These are phyloP conservation scores for Oryzias curvinotus DNA, from an alignment of 2,113 vertebrate genomes.

Conservation along the genomic window DNA sequence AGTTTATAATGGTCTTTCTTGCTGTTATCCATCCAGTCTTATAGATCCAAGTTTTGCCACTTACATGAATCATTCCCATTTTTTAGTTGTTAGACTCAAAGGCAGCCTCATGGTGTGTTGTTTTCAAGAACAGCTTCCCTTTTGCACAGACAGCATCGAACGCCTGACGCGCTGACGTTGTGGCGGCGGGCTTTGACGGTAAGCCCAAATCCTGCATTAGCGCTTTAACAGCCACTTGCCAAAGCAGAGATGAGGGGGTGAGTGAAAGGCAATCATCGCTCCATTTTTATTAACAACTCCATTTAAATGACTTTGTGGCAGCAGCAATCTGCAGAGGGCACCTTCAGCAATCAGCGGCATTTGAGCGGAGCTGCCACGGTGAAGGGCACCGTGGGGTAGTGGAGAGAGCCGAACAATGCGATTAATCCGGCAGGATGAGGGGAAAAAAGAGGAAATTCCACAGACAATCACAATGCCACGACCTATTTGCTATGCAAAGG, in stretches of 20 bases:
- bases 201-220: constrained; percentile 35
- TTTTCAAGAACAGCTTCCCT: not conserved
- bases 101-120: no score
- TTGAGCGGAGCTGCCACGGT: constrained; percentile 57
- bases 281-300: constrained; percentile 70
- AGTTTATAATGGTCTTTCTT: no score
- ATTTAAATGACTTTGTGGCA: constrained; percentile 68
- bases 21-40: no score
- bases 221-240: constrained; percentile 45
- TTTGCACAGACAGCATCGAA: not conserved
- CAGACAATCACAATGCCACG: constrained; percentile 48
- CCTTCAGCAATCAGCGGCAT: constrained; percentile 72
- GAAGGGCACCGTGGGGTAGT: constrained; percentile 53
- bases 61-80: no score
- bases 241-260: constrained; percentile 38
- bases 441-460: constrained; percentile 48
- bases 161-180: not conserved
- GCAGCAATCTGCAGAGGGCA: constrained; percentile 72
- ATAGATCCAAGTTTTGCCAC: no score
- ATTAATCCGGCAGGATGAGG: constrained; percentile 64
- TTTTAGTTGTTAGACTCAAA: no score
- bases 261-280: constrained; percentile 65
- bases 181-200: constrained; percentile 22
- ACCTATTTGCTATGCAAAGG: constrained; percentile 65
- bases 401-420: constrained; percentile 51